Conservation (phyloP, 92 coral and sea anemone genomes). For the Anthopleura xanthogrammica region DNA sequence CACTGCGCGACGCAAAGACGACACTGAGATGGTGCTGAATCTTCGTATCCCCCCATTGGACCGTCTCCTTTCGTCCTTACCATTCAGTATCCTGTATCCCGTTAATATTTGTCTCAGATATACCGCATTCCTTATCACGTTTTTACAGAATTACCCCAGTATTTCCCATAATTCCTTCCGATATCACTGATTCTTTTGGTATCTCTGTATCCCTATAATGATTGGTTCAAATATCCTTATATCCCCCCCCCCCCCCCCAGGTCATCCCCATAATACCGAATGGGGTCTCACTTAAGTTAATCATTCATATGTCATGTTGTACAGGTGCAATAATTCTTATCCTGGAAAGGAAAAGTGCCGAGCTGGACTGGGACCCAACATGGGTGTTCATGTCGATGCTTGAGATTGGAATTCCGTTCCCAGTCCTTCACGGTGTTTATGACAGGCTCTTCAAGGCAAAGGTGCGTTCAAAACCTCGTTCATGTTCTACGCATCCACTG, state of each 20-base stretch:
- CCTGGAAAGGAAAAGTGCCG: slow-evolving; percentile 84
- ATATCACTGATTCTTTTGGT: no score
- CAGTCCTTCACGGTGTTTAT: slow-evolving; percentile 91
- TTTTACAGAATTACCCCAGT: no score
- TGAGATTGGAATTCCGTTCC: slow-evolving; percentile 95
- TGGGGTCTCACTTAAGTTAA: background rate
- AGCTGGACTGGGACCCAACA: slow-evolving; percentile 80
- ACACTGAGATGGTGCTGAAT: no score
- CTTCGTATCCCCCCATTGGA: no score
- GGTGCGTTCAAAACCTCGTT: slow-evolving; percentile 34
- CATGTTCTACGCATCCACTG: background rate
- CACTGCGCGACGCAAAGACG: no score
- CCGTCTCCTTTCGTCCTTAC: no score
- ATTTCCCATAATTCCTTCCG: no score
- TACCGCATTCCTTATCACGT: no score
- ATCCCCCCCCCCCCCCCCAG: background rate
- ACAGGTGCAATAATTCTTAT: slow-evolving; percentile 78
- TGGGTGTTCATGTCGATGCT: slow-evolving; percentile 93
- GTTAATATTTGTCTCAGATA: no score
- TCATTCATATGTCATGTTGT: background rate
- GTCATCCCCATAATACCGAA: background rate
- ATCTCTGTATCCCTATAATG: no score
- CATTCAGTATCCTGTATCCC: no score
- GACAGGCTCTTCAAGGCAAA: slow-evolving; percentile 91
- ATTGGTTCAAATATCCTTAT: background rate